Percentiles rank a stretch among this genome's conserved stretches.
These are phyloP conservation scores for Stomorhina lunata DNA, from an alignment of 2,888 invertebrate species.

Conservation along the genomic window DNA sequence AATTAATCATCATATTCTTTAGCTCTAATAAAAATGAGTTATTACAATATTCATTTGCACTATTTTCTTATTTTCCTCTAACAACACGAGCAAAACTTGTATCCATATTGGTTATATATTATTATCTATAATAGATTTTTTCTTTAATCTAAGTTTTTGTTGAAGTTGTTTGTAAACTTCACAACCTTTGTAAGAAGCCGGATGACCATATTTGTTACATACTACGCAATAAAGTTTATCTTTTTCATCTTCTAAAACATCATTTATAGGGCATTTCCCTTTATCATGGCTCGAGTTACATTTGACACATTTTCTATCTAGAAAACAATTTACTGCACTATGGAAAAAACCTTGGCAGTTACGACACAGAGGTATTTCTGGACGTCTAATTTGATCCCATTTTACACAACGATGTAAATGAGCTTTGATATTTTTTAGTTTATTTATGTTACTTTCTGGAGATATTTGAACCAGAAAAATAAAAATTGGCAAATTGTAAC, in stretches of 20 bases:
- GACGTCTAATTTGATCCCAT: slow-evolving; percentile 6
- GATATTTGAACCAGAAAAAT: slow-evolving; percentile 17
- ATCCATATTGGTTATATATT: not conserved
- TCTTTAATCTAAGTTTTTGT: not conserved
- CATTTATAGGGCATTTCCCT: not conserved
- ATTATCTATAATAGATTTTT: not conserved
- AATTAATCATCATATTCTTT: not conserved
- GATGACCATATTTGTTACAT: not conserved
- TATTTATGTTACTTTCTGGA: slow-evolving; percentile 9
- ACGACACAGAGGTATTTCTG: not conserved
- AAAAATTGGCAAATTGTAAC: slow-evolving; percentile 5
- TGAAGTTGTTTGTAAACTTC: not conserved
- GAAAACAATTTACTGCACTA: too few relatives aligned
- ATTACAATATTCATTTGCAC: not conserved
- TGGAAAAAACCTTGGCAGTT: slow-evolving; percentile 23
- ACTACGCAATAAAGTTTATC: not conserved
- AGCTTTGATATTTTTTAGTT: too few relatives aligned
- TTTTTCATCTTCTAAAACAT: not conserved
- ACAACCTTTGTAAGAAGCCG: not conserved
- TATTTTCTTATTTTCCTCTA: too few relatives aligned
- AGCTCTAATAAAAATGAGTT: not conserved
- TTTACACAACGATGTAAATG: slow-evolving; percentile 5
- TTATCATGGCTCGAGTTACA: not conserved
- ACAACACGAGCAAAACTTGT: not conserved
- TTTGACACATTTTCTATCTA: not conserved